These are phyloP conservation scores for Cephus cinctus DNA, from an alignment of 1,140 invertebrate species.

Conservation along the genomic window DNA sequence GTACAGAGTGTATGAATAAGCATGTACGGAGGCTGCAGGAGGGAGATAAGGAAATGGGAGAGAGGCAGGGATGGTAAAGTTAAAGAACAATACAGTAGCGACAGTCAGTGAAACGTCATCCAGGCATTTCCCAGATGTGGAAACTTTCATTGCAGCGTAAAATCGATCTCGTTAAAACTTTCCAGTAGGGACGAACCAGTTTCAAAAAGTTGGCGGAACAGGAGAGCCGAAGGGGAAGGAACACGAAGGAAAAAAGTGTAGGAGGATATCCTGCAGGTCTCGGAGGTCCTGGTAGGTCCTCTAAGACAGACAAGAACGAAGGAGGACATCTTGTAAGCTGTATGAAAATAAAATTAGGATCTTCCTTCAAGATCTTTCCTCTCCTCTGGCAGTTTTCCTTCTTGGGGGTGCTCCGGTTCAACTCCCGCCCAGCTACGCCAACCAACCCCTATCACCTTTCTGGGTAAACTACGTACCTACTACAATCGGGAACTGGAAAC, in stretches of 20 bases:
- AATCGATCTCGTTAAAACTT: conserved; percentile 37
- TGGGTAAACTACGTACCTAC: too few relatives aligned
- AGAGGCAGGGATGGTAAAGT: too few relatives aligned
- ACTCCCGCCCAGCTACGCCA: conserved; percentile 1
- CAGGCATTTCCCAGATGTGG: conserved; percentile 21
- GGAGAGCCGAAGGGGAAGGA: not conserved
- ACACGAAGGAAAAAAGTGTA: too few relatives aligned
- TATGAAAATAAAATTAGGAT: too few relatives aligned
- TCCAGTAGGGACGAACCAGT: conserved; percentile 23
- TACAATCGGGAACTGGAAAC: too few relatives aligned
- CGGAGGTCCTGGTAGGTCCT: too few relatives aligned
- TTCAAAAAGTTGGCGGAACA: conserved; percentile 24
- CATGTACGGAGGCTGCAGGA: not conserved
- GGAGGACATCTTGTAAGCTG: conserved; percentile 12
- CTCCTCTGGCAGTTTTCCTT: not conserved
- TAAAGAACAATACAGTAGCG: too few relatives aligned
- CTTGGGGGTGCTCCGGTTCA: conserved; percentile 10
- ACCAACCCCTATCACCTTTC: too few relatives aligned
- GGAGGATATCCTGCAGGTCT: too few relatives aligned
- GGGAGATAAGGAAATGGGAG: too few relatives aligned
- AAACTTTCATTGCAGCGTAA: conserved; percentile 22
- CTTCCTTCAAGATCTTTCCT: not conserved
- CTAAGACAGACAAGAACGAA: conserved; percentile 17
- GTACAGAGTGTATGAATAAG: not conserved
- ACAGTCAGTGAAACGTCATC: conserved; percentile 28